Conservation (phyloP, 2,113 vertebrate species). For the Amazona guildingii region DNA sequence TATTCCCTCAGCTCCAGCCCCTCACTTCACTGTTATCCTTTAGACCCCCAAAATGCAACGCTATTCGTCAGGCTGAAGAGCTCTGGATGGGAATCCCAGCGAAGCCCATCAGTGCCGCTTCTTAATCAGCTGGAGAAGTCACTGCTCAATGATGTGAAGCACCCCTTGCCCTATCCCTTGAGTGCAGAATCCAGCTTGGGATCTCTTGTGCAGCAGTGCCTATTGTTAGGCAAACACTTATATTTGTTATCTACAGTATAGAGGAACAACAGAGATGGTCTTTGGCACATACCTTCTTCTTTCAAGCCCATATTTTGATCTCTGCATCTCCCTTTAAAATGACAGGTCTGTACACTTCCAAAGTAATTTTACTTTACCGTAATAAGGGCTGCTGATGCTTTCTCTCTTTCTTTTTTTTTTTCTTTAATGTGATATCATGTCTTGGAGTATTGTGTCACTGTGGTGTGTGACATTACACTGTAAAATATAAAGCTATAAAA, state of each 20-base stretch:
- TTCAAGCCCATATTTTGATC: not conserved
- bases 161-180: constrained; percentile 56
- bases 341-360: not conserved
- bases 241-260: not conserved
- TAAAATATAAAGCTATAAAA: constrained; percentile 78
- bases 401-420: not conserved
- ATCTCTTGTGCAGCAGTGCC: not conserved
- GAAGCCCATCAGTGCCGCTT: constrained; percentile 51
- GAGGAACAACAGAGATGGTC: not conserved
- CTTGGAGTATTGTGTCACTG: constrained; percentile 71
- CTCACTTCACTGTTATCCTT: constrained; percentile 5
- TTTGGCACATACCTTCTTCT: not conserved
- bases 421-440: constrained; percentile 56
- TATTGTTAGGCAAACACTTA: not conserved
- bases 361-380: constrained; percentile 32
- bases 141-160: constrained; percentile 61
- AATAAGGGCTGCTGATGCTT: constrained; percentile 3
- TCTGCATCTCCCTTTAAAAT: not conserved
- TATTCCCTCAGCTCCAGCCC: constrained; percentile 3
- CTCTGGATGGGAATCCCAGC: constrained; percentile 35
- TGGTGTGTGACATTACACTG: constrained; percentile 71
- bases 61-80: constrained; percentile 25
- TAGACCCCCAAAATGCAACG: constrained; percentile 6
- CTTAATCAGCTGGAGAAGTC: constrained; percentile 54
- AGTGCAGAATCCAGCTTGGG: constrained; percentile 7